These are phyloP conservation scores for Belonocnema kinseyi DNA, from an alignment of 1,140 invertebrate species.

Conservation along the genomic window DNA sequence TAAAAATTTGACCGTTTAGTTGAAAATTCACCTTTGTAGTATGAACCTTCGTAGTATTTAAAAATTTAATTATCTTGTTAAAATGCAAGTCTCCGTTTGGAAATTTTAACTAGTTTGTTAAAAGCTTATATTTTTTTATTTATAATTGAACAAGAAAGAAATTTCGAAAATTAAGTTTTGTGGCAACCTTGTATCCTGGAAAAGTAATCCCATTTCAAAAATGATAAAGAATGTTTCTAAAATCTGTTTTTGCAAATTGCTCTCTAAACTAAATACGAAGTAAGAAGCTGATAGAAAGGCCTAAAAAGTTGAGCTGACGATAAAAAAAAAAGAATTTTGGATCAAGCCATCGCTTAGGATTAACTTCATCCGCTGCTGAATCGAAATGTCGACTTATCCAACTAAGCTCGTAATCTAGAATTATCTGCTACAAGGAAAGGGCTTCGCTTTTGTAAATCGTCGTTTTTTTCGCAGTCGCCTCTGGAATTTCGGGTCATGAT, in stretches of 20 bases:
- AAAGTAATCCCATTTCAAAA: too few species aligned
- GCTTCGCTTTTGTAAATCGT: constrained; percentile 22
- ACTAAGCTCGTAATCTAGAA: constrained; percentile 22
- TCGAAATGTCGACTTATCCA: constrained; percentile 1
- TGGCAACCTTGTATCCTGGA: too few species aligned
- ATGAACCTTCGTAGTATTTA: too few species aligned
- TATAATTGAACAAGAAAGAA: too few species aligned
- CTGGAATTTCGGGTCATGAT: neutral
- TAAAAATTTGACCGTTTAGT: too few species aligned
- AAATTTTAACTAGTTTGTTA: too few species aligned
- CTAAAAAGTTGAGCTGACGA: neutral
- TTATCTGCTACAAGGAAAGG: constrained; percentile 21
- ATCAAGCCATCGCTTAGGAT: constrained; percentile 22
- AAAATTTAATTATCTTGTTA: too few species aligned
- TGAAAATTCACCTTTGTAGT: too few species aligned
- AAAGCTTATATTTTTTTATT: too few species aligned
- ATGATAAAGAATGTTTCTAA: neutral
- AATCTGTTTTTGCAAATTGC: neutral
- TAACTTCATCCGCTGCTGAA: constrained; percentile 1
- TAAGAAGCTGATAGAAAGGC: neutral
- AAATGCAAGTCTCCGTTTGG: too few species aligned
- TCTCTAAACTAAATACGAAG: neutral
- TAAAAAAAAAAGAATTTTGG: constrained; percentile 16
- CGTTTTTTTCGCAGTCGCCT: neutral
- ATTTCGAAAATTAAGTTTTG: too few species aligned